phyloP scores from a whole-genome alignment of 1,140 invertebrate genomes.

The Chymomyza costata region DNA sequence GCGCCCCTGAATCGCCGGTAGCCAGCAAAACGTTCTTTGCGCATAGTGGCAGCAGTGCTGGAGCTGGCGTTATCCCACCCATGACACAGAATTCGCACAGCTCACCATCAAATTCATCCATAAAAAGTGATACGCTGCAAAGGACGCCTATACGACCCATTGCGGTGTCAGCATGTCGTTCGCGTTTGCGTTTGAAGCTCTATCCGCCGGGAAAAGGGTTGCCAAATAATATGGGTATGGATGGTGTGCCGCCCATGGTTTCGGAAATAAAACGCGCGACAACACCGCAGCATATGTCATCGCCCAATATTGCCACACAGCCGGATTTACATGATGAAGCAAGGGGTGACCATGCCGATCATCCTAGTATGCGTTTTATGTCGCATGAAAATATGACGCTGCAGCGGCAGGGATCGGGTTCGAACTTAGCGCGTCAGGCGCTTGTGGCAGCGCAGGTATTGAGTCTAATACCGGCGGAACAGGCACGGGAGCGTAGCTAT shows the following conservation, averaged over 20 bases:
- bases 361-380: constrained; percentile 53
- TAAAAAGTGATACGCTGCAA: constrained; percentile 48
- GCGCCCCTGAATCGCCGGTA: constrained; percentile 68
- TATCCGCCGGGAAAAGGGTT: constrained; percentile 68
- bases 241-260: constrained; percentile 16
- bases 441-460: constrained; percentile 85
- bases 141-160: constrained; percentile 64
- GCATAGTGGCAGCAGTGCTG: constrained; percentile 24
- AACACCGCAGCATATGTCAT: constrained; percentile 72
- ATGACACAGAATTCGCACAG: constrained; percentile 35
- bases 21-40: constrained; percentile 58
- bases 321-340: constrained; percentile 36
- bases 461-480: constrained; percentile 86
- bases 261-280: constrained; percentile 51
- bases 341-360: constrained; percentile 18
- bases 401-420: constrained; percentile 53
- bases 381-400: constrained; percentile 70
- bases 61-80: no score
- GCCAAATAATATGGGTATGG: constrained; percentile 31
- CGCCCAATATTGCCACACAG: constrained; percentile 69
- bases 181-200: constrained; percentile 64
- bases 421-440: constrained; percentile 80
- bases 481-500: constrained; percentile 87
- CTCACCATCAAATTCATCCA: constrained; percentile 49
- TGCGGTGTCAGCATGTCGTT: constrained; percentile 67